These are phyloP conservation scores for Misgurnus anguillicaudatus DNA, from an alignment of 2,113 vertebrate genomes.

Conservation along the genomic window DNA sequence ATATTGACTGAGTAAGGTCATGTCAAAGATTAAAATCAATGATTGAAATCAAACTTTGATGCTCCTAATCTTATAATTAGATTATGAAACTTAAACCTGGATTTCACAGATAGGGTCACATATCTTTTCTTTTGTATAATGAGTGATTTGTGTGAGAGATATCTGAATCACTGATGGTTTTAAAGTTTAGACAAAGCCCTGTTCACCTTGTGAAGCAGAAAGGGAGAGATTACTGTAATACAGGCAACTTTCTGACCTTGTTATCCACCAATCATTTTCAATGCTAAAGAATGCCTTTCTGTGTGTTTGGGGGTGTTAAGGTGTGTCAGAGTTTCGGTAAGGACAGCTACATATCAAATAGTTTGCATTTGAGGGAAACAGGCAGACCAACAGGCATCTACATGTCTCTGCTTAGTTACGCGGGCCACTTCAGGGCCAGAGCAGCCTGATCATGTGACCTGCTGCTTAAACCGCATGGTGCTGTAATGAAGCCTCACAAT, in stretches of 20 bases:
- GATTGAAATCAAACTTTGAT: too few species aligned
- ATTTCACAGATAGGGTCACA: too few species aligned
- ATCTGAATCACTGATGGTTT: neutral
- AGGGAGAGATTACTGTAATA: neutral
- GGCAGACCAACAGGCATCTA: constrained; percentile 51
- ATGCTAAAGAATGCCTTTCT: neutral
- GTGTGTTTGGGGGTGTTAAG: neutral
- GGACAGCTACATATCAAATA: constrained; percentile 24
- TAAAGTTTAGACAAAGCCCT: neutral
- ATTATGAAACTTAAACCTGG: too few species aligned
- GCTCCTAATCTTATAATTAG: too few species aligned
- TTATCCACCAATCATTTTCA: neutral
- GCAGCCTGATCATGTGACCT: constrained; percentile 59
- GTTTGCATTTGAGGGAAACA: neutral
- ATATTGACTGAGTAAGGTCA: too few species aligned
- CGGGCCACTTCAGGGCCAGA: constrained; percentile 50
- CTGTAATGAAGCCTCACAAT: constrained; percentile 6
- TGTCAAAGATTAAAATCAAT: too few species aligned
- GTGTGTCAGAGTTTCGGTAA: constrained; percentile 12
- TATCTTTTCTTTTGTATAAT: neutral
- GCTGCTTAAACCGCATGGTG: constrained; percentile 18
- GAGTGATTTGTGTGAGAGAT: neutral
- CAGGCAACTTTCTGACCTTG: neutral
- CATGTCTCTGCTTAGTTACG: constrained; percentile 64
- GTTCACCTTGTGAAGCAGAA: neutral